phyloP scores from a whole-genome alignment of 2,797 vertebrate species.

The Mastacembelus armatus region DNA sequence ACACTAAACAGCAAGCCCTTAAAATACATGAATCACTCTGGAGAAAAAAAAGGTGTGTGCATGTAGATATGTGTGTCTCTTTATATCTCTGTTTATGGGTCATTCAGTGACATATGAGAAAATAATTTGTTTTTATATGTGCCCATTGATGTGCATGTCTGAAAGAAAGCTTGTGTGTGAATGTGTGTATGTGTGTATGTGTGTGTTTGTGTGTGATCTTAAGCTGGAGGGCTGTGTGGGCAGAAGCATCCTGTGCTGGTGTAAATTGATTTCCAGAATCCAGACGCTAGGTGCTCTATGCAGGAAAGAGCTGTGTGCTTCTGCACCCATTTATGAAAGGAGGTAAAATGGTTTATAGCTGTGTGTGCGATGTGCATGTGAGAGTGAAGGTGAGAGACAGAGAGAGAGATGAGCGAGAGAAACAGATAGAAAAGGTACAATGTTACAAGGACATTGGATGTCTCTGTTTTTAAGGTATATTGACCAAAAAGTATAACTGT shows the following conservation, averaged over 20 bases:
- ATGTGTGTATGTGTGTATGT: slow-evolving; percentile 27
- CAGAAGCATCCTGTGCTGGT: slow-evolving; percentile 58
- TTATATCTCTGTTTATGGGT: slow-evolving; percentile 55
- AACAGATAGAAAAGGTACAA: not conserved
- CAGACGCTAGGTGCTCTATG: slow-evolving; percentile 52
- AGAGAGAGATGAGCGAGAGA: not conserved
- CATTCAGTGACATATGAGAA: slow-evolving; percentile 55
- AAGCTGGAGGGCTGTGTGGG: slow-evolving; percentile 71
- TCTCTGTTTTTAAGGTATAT: slow-evolving; percentile 33
- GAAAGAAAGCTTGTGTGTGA: slow-evolving; percentile 18
- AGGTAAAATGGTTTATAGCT: slow-evolving; percentile 52
- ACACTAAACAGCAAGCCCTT: slow-evolving; percentile 54
- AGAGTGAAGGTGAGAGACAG: not conserved
- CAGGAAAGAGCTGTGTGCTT: slow-evolving; percentile 43
- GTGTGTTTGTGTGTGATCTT: slow-evolving; percentile 37
- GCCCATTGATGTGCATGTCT: slow-evolving; percentile 15
- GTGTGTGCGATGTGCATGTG: slow-evolving; percentile 21
- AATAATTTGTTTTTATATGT: slow-evolving; percentile 58
- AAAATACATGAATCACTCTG: slow-evolving; percentile 70
- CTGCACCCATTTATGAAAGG: slow-evolving; percentile 56
- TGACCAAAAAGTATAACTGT: slow-evolving; percentile 11
- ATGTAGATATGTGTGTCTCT: slow-evolving; percentile 35
- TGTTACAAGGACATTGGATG: slow-evolving; percentile 9
- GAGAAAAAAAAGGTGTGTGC: slow-evolving; percentile 26
- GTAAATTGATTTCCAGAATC: slow-evolving; percentile 77